A percentile compares a stretch with the other conserved stretches of the same genome.
phyloP scores from a whole-genome alignment of 2,797 vertebrate species.

The Babyrousa celebensis region DNA sequence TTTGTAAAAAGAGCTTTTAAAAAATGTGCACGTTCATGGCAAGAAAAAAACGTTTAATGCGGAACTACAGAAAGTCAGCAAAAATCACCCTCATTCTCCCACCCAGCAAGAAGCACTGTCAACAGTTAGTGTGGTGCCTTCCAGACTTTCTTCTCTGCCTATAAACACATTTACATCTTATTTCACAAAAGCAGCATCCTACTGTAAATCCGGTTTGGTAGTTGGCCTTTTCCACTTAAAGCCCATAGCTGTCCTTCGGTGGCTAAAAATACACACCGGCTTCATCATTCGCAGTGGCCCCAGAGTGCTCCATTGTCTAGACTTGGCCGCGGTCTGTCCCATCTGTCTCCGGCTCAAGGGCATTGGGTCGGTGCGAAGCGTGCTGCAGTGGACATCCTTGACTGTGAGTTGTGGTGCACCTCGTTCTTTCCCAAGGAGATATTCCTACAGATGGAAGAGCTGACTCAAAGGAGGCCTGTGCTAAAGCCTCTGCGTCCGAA shows the following conservation, averaged over 20 bases:
- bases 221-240: not conserved
- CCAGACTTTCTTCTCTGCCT: not conserved
- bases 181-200: not conserved
- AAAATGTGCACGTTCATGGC: not conserved
- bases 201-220: not conserved
- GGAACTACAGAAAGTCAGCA: not conserved
- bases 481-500: not conserved
- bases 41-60: not conserved
- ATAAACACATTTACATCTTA: not conserved
- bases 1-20: not conserved
- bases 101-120: not conserved
- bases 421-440: not conserved
- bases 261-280: not conserved
- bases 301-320: not conserved
- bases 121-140: accelerated
- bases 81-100: not conserved
- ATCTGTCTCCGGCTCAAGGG: slow-evolving; percentile 51
- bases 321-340: not conserved
- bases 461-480: accelerated
- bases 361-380: not conserved
- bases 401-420: accelerated
- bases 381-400: not conserved
- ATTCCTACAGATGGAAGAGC: not conserved
- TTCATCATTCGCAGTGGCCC: not conserved
- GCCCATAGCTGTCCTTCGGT: not conserved